Conservation (phyloP, 1,140 invertebrate genomes). For the Monomorium pharaonis region DNA sequence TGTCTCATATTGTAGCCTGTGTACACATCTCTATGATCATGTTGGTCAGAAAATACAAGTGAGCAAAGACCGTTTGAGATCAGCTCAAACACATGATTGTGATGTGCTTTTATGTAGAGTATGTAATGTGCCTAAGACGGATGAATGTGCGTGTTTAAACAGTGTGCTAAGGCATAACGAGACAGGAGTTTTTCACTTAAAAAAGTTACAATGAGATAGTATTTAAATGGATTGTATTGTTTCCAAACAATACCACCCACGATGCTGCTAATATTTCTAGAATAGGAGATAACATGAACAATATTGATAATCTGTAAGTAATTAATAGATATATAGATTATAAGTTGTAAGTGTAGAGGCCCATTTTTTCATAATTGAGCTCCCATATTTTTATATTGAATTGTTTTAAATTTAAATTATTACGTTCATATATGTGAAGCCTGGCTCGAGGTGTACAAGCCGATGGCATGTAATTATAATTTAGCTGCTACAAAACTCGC, state of each 20-base stretch:
- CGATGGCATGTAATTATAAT: constrained; percentile 16
- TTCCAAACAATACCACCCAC: constrained; percentile 53
- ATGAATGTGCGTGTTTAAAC: constrained; percentile 71
- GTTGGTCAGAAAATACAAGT: constrained; percentile 65
- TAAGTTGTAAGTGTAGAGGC: constrained; percentile 71
- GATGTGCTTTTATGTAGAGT: constrained; percentile 76
- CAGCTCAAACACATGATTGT: constrained; percentile 70
- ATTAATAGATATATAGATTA: constrained; percentile 70
- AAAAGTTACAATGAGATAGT: constrained; percentile 72
- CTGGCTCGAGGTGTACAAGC: background rate
- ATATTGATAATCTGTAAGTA: constrained; percentile 77
- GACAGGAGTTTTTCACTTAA: constrained; percentile 65
- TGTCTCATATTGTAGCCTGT: constrained; percentile 46
- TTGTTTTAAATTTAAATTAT: constrained; percentile 56
- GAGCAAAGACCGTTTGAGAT: constrained; percentile 71
- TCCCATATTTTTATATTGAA: constrained; percentile 60
- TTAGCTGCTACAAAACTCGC: constrained; percentile 32
- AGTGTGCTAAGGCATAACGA: constrained; percentile 69
- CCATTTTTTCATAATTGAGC: constrained; percentile 50
- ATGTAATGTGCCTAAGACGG: constrained; percentile 79
- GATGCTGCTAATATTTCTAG: constrained; percentile 70
- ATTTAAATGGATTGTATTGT: constrained; percentile 76
- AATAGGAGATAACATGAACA: constrained; percentile 74
- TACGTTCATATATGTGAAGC: background rate
- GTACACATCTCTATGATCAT: constrained; percentile 65